These are phyloP conservation scores for Caenorhabditis latens DNA, from an alignment of 1,140 invertebrate genomes.

Conservation along the genomic window DNA sequence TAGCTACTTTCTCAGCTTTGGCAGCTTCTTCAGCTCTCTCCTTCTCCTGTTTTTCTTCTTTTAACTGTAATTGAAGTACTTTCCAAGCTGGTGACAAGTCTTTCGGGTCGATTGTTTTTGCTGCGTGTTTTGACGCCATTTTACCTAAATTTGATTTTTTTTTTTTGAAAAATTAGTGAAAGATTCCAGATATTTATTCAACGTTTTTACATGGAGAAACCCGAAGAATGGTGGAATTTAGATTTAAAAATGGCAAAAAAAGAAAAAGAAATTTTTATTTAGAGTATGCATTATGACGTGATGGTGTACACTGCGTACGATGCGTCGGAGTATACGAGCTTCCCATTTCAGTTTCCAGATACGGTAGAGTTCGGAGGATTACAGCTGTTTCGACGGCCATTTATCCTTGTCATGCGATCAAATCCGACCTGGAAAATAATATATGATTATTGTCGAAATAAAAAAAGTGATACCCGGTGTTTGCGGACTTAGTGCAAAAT, in stretches of 20 bases:
- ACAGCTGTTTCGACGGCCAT: conserved; percentile 34
- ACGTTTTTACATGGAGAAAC: conserved; percentile 25
- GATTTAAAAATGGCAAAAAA: not conserved
- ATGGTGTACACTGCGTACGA: not conserved
- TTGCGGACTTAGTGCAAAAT: too few relatives aligned
- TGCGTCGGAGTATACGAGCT: not conserved
- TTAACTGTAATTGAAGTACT: conserved; percentile 62
- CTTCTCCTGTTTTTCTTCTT: conserved; percentile 61
- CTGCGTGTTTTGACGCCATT: conserved; percentile 27
- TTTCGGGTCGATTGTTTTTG: conserved; percentile 54
- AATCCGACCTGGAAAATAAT: conserved; percentile 31
- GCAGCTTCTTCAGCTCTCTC: conserved; percentile 27
- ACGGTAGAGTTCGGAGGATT: conserved; percentile 13
- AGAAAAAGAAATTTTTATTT: not conserved
- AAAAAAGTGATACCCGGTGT: too few relatives aligned
- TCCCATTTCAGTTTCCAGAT: not conserved
- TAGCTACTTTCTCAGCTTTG: conserved; percentile 19
- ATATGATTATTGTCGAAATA: too few relatives aligned
- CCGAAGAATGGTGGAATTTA: conserved; percentile 11
- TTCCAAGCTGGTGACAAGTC: conserved; percentile 63
- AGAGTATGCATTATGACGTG: conserved; percentile 2
- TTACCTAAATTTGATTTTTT: not conserved
- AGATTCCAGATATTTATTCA: conserved; percentile 21
- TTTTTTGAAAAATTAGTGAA: too few relatives aligned
- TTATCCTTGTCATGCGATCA: conserved; percentile 30